Evolutionary conservation across 2,888 invertebrate species (phyloP), one percentile per base, ranked within the genome.

Genomic region (Anodontia alba): DNA sequence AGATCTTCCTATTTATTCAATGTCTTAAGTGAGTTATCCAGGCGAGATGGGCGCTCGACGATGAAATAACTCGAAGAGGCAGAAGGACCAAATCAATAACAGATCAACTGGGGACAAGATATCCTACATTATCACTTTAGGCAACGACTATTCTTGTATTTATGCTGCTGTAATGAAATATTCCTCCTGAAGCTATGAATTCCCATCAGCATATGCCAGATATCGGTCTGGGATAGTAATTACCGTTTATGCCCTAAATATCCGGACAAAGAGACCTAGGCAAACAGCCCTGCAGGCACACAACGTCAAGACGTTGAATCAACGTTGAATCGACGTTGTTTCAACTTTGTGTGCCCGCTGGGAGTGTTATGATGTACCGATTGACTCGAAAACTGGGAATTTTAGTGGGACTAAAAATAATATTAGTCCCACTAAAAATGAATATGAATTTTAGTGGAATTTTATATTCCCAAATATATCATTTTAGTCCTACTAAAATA

Each of bases 31-130:
- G 51, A 51, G 51, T 51, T 51, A 51, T 51, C 51, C 51, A n/a
- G 51, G 54, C 54, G 54, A 54, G 26, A 54, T 54, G 54, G 54
- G 54, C 54, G 54, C 29, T 54, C 26, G 54, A 54, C 54, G 26
- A n/a, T 54, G 54, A 54, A 54, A 54, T 54, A 26, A 54, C 54
- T 54, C 54, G 26, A 29, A 29, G 23, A 23, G 54, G 26, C 54
- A 54, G 23, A 23, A 54, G 54, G 54, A 54, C 54, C 8, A 26
- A 26, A 54, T 54, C 54, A 29, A 54, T 54, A 54, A 1, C 54
- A 5, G 29, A 26, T 23, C 54, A 26, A 54, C 54, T 29, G n/a
- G 54, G 54, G 54, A 54, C 54, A 54, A 54, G 26, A n/a, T 26
- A 12, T 29, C 8, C 54, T 54, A 23, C 54, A 51, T 51, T 51